Percentiles rank a stretch among this genome's conserved stretches.
These are phyloP conservation scores for Amphipyra tragopoginis DNA, from an alignment of 2,888 invertebrate genomes.

Conservation along the genomic window DNA sequence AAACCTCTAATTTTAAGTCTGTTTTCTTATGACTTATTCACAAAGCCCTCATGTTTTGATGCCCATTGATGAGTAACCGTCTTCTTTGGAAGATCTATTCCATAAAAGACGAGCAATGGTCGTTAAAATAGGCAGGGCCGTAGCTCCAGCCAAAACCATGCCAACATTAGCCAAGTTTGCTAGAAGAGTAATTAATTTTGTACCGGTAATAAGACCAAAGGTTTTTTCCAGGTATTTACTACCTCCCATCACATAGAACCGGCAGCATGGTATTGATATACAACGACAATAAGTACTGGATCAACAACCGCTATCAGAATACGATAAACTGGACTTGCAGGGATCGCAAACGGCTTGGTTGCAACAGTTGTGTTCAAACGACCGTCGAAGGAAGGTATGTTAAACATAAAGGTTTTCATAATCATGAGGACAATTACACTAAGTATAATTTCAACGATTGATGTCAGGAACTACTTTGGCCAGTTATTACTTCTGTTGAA, in stretches of 20 bases:
- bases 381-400: conserved; percentile 84
- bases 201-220: conserved; percentile 60
- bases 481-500: conserved; percentile 65
- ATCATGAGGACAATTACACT: conserved; percentile 85
- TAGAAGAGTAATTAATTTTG: neutral
- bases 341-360: conserved; percentile 83
- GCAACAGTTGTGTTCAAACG: conserved; percentile 85
- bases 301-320: conserved; percentile 86
- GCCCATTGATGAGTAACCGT: neutral
- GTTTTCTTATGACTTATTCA: conserved; percentile 7
- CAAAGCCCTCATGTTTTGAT: neutral
- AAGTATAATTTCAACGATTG: conserved; percentile 87
- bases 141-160: too few species aligned
- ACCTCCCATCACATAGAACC: conserved; percentile 85
- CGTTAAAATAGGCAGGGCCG: conserved; percentile 1
- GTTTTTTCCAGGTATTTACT: conserved; percentile 81
- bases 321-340: conserved; percentile 88
- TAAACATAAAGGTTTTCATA: conserved; percentile 85
- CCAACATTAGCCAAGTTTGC: neutral
- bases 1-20: conserved; percentile 27
- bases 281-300: conserved; percentile 88
- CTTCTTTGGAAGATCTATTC: neutral
- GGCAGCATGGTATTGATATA: conserved; percentile 87
- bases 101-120: neutral
- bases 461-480: conserved; percentile 65